phyloP scores from a whole-genome alignment of 2,797 vertebrate genomes.

The Spinus olivaceus region DNA sequence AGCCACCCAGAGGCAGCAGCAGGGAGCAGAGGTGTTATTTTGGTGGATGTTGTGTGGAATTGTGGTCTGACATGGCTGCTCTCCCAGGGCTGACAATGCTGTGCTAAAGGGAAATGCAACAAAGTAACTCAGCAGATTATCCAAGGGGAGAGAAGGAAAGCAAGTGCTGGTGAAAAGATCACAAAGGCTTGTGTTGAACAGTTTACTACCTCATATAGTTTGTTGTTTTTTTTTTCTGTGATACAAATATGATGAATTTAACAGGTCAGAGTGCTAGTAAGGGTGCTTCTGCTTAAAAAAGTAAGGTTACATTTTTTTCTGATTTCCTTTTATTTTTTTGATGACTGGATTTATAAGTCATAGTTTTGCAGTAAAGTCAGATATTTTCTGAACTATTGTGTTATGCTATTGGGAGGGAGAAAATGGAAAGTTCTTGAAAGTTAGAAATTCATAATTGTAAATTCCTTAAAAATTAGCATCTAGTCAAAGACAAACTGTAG shows the following conservation, averaged over 20 bases:
- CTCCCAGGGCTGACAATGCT: background rate
- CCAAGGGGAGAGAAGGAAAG: background rate
- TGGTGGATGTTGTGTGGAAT: background rate
- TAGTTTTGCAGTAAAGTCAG: background rate
- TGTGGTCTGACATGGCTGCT: background rate
- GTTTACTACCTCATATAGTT: background rate
- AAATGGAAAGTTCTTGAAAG: background rate
- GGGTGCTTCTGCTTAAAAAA: background rate
- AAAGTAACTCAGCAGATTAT: background rate
- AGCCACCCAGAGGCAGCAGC: background rate
- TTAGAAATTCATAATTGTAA: background rate
- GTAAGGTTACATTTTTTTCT: background rate
- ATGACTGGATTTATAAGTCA: background rate
- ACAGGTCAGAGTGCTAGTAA: background rate
- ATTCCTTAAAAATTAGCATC: background rate
- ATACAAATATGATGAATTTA: background rate
- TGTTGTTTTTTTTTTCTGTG: background rate
- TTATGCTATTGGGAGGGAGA: background rate
- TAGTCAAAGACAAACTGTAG: background rate
- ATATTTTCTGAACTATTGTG: background rate
- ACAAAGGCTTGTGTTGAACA: background rate
- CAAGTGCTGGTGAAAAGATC: background rate
- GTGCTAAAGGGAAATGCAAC: background rate
- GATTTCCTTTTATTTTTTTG: background rate
- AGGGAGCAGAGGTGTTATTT: background rate